Percentiles rank a stretch among this genome's conserved stretches.
phyloP scores from a whole-genome alignment of 2,888 invertebrate genomes.

The Archips crataeganus region DNA sequence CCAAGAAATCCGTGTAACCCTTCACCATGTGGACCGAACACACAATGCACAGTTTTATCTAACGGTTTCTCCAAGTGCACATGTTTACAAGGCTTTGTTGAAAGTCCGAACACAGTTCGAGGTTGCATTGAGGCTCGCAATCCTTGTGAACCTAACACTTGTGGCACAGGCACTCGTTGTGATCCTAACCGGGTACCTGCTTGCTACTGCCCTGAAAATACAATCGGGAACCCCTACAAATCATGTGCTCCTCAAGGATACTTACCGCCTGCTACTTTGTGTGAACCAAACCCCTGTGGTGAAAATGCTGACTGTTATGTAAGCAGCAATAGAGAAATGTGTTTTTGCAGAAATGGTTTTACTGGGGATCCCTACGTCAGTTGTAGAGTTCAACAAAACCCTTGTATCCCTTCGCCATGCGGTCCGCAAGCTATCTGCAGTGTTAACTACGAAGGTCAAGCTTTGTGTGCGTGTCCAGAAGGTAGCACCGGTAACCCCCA shows the following conservation, averaged over 20 bases:
- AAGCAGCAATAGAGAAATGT: slow-evolving; percentile 92
- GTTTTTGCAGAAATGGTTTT: slow-evolving; percentile 92
- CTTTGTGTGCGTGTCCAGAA: slow-evolving; percentile 90
- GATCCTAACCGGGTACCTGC: slow-evolving; percentile 92
- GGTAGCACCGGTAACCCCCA: slow-evolving; percentile 92
- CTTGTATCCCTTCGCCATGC: slow-evolving; percentile 93
- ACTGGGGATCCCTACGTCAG: slow-evolving; percentile 92
- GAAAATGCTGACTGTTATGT: slow-evolving; percentile 94
- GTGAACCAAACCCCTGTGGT: slow-evolving; percentile 94
- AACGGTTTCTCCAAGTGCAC: slow-evolving; percentile 96
- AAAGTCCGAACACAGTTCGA: slow-evolving; percentile 94
- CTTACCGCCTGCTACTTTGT: slow-evolving; percentile 87
- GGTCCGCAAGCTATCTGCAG: slow-evolving; percentile 92
- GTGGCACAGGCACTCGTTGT: slow-evolving; percentile 92
- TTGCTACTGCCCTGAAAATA: slow-evolving; percentile 94
- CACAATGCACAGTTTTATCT: slow-evolving; percentile 91
- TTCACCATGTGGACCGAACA: slow-evolving; percentile 95
- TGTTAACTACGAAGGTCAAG: slow-evolving; percentile 88
- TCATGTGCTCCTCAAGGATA: slow-evolving; percentile 87
- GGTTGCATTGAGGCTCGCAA: slow-evolving; percentile 93
- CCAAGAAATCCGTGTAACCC: slow-evolving; percentile 93
- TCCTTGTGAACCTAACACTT: slow-evolving; percentile 93
- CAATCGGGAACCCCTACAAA: slow-evolving; percentile 93
- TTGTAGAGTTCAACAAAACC: slow-evolving; percentile 89
- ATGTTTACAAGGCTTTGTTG: slow-evolving; percentile 92